phyloP scores from a whole-genome alignment of 2,888 invertebrate species.

The Himalopsyche japonica region DNA sequence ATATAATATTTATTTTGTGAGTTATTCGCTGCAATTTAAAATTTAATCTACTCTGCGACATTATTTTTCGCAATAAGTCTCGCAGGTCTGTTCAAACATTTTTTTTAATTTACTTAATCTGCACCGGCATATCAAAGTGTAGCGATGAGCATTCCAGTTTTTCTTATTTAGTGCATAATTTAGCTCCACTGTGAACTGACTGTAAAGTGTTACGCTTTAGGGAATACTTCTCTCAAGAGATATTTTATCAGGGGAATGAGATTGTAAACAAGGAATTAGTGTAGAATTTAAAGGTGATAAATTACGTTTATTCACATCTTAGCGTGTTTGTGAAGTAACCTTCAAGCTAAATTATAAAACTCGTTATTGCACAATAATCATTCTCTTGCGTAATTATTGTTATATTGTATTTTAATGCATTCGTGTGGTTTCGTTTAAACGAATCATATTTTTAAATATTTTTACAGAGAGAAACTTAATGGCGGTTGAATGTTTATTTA shows the following conservation, averaged over 20 bases:
- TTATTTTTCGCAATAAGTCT: not conserved
- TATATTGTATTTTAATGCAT: no score
- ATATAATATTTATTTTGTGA: no score
- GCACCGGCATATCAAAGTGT: not conserved
- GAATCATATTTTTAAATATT: no score
- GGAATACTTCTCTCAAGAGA: not conserved
- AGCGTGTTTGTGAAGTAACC: not conserved
- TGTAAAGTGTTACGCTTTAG: not conserved
- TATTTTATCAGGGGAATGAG: not conserved
- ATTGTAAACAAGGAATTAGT: not conserved
- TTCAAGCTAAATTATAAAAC: not conserved
- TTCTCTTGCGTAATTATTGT: no score
- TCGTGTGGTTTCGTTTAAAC: no score
- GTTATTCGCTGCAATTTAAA: no score
- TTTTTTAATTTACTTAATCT: not conserved
- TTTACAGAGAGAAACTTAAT: no score
- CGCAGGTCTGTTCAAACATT: not conserved
- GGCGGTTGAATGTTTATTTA: no score
- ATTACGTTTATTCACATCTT: not conserved
- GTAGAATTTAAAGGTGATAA: not conserved
- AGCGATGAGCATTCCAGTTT: not conserved
- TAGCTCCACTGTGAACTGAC: no score
- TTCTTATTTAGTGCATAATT: not conserved
- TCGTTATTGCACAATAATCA: no score
- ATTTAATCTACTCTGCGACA: no score